Conservation (phyloP, 1,140 invertebrate genomes). For the Penaeus indicus region DNA sequence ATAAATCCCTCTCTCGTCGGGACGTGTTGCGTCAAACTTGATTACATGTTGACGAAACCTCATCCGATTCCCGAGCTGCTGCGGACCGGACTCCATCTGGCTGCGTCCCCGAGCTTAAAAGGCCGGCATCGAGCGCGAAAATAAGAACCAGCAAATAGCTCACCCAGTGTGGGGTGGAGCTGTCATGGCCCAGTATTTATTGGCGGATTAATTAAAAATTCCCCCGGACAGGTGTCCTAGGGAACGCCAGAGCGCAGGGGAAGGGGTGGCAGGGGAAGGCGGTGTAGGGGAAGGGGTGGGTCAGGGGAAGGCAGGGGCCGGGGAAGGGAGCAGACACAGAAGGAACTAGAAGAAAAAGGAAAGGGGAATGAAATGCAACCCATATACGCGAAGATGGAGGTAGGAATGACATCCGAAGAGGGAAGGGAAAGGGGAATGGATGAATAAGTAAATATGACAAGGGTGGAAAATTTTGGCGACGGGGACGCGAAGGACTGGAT, state of each 20-base stretch:
- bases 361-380: not conserved
- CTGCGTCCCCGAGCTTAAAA: not conserved
- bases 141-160: not conserved
- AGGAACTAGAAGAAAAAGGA: not conserved
- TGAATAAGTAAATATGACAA: not conserved
- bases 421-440: slow-evolving; percentile 3
- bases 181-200: slow-evolving; percentile 34
- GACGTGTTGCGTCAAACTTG: no score
- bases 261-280: slow-evolving; percentile 1
- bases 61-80: no score
- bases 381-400: not conserved
- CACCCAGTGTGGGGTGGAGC: not conserved
- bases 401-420: not conserved
- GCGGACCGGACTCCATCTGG: no score
- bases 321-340: not conserved
- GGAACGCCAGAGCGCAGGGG: slow-evolving; percentile 30
- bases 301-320: not conserved
- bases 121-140: not conserved
- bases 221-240: slow-evolving; percentile 48
- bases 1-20: no score
- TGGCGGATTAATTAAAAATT: slow-evolving; percentile 58
- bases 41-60: no score
- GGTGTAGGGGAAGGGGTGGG: not conserved
- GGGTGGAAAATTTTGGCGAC: slow-evolving; percentile 29
- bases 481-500: slow-evolving; percentile 1